phyloP scores from a whole-genome alignment of 2,888 invertebrate genomes.

The Callyntrura guangdongensis region DNA sequence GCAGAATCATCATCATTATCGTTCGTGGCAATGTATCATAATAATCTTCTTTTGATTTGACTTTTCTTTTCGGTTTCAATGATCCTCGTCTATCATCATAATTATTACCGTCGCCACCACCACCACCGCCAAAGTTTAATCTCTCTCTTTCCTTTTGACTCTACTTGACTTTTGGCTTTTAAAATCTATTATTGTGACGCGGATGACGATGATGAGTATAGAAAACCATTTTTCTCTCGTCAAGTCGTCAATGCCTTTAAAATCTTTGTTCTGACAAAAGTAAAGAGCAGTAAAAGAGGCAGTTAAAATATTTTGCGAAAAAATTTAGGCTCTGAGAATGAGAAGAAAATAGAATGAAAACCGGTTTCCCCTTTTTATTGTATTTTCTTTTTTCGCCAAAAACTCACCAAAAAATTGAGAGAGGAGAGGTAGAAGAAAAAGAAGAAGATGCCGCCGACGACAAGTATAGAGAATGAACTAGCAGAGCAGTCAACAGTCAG shows the following conservation, averaged over 20 bases:
- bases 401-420: slow-evolving; percentile 11
- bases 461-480: neutral
- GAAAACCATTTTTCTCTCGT: no score
- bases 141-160: neutral
- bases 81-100: neutral
- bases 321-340: neutral
- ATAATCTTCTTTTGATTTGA: slow-evolving; percentile 23
- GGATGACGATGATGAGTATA: neutral
- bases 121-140: slow-evolving; percentile 26
- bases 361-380: slow-evolving; percentile 65
- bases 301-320: neutral
- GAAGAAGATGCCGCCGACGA: slow-evolving; percentile 60
- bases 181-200: neutral
- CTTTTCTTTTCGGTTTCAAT: slow-evolving; percentile 42
- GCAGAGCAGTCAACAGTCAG: slow-evolving; percentile 26
- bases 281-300: slow-evolving; percentile 13
- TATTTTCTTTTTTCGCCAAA: slow-evolving; percentile 35
- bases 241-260: neutral
- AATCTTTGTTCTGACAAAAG: neutral
- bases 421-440: neutral
- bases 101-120: neutral
- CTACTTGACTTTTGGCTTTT: slow-evolving; percentile 33
- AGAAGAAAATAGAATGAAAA: slow-evolving; percentile 39
- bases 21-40: neutral
- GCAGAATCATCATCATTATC: neutral